Evolutionary conservation across 2,113 vertebrate genomes (phyloP), one percentile per base, ranked within the genome.

Genomic region (Epinephelus fuscoguttatus): DNA sequence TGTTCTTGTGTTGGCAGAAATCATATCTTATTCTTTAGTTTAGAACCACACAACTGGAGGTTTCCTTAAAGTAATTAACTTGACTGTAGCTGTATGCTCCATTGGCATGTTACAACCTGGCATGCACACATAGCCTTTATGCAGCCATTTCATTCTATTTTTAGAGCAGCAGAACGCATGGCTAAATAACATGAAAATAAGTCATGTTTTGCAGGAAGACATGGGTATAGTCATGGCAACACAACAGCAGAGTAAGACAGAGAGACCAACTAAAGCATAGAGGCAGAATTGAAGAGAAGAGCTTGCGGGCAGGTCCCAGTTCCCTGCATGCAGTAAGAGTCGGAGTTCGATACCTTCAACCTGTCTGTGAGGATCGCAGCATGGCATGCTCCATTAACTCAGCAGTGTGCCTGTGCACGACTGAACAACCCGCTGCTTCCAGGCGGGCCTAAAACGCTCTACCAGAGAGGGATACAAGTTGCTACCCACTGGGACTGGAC

Each of bases 341-440:
- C 70, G 78, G 60, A 86, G 85, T 86, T 91, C 70, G 12, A 80
- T 91, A 83, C 74, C 73, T 75, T 84, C 73, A 88, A 90, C 82
- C 86, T 85, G 76, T 79, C 81, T 64, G 69, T 42, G 62, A 70
- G 64, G 78, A 70, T 76, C 91, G 13, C 90, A 89, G 90, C 85
- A 67, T 86, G 90, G 27, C 75, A 76, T n/a, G 68, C 80, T 73
- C 84, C 84, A 94, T 94, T 91, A 91, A 85, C 92, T 85, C 89
- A 92, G 87, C 86, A 81, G 90, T 86, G 78, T 81, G 87, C 27
- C 2, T 71, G 75, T 70, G 85, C 82, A 80, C 49, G 55, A 81
- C 77, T 78, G 73, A 69, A 78, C 76, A 85, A 69, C 83, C 90
- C 74, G 80, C 82, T 92, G 92, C 72, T 85, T 83, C 67, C 66